Base-by-base conservation (phyloP, 2,113 vertebrate genomes). In the Callipepla californica region DNA sequence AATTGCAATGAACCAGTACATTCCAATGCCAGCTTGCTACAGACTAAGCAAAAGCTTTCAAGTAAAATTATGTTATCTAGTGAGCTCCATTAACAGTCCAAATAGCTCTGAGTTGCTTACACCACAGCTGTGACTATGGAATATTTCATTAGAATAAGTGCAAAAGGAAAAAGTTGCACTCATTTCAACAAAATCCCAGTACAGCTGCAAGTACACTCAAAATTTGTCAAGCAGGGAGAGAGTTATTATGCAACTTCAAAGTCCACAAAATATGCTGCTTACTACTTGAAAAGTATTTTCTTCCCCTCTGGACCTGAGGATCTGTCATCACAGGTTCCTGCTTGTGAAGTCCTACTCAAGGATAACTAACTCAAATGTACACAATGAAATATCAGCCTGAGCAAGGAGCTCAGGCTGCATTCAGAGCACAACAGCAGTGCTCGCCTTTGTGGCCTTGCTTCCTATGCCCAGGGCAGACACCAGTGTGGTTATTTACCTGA, bases 231-330 rank as follows among this genome's bases (percentile, higher is more conserved):
- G n/a, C 40, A 78, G 1, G 80, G 34, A 47, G 57, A 85, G 30
- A 69, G 51, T 44, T 86, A 93, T 80, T 81, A 76, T 10, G 7
- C 20, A 68, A 69, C 81, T 87, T 94, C 92, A 85, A 94, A 94
- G 86, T 69, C 59, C 4, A 8, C 28, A 62, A 94, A 91, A 85
- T n/a, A 91, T 6, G 32, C 32, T 63, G 45, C 59, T 93, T 89
- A 63, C 20, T 79, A 85, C 50, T 87, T 92, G 45, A 82, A 32
- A 90, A 92, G 17, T 86, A 80, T 82, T 82, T 89, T 47, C 59
- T 85, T 89, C 34, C 80, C 59, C 59, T 80, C 45, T 3, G 2
- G 87, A 89, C 53, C 28, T 80, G 59, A 26, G 67, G 50, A 94
- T 81, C 63, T 91, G 75, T 59, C 75, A 87, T 45, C 70, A 89